phyloP scores from a whole-genome alignment of 1,140 invertebrate species.

The Tyrophagus putrescentiae region DNA sequence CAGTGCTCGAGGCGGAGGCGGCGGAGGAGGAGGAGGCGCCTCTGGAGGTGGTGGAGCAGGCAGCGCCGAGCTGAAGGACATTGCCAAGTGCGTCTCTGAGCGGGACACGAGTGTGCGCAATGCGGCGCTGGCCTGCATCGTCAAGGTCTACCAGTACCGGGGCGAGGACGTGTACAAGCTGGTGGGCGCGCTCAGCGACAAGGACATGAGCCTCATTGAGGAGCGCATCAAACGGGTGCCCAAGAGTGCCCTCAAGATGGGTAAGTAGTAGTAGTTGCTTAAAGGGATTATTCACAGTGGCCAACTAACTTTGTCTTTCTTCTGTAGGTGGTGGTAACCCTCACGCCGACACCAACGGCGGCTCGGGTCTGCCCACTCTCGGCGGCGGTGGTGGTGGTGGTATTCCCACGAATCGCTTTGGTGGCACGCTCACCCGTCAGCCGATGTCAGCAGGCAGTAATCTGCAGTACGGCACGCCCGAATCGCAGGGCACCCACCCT shows the following conservation, averaged over 20 bases:
- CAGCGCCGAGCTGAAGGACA: slow-evolving; percentile 79
- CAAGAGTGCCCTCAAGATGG: slow-evolving; percentile 38
- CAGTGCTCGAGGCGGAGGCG: too few relatives aligned
- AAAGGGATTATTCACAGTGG: background rate
- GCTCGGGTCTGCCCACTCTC: background rate
- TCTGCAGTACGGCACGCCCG: background rate
- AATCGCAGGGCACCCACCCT: background rate
- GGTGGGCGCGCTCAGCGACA: slow-evolving; percentile 80
- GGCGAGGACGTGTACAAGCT: slow-evolving; percentile 81
- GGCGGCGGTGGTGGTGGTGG: too few relatives aligned
- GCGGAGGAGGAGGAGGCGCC: too few relatives aligned
- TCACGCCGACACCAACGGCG: background rate
- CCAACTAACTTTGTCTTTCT: background rate
- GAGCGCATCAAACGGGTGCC: slow-evolving; percentile 80
- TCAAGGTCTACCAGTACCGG: slow-evolving; percentile 72
- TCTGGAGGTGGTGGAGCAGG: too few relatives aligned
- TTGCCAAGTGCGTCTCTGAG: slow-evolving; percentile 86
- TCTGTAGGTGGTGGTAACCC: background rate
- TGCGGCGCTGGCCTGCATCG: slow-evolving; percentile 83
- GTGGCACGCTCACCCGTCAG: too few relatives aligned
- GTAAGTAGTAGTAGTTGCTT: background rate
- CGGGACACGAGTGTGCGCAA: slow-evolving; percentile 88
- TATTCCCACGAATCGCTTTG: too few relatives aligned
- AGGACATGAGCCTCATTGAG: slow-evolving; percentile 80
- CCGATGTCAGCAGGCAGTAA: too few relatives aligned